Evolutionary conservation across 2,113 vertebrate genomes (phyloP), one percentile per base, ranked within the genome.

Genomic region (Girardinichthys multiradiatus): DNA sequence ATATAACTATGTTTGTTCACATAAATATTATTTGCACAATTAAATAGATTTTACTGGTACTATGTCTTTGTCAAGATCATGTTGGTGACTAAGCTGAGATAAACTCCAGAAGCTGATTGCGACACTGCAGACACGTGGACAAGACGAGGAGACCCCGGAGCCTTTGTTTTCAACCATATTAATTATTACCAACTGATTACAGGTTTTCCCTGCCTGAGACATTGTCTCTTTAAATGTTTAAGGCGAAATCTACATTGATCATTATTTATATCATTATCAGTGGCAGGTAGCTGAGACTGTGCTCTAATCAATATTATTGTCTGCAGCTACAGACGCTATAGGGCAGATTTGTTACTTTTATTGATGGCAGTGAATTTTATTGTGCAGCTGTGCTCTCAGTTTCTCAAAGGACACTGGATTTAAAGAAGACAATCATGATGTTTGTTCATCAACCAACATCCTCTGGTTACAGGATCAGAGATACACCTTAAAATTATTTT

Each of bases 1-100:
- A 95, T 95, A 93, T 91, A 93, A 86, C 89, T 91, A 88, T 91
- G 81, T 71, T 85, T 92, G 76, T 80, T 92, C 92, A 94, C 93
- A 92, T 81, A 77, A 81, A 91, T 90, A 93, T 87, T 90, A 90
- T 86, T 80, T 86, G 84, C 90, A 93, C 87, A 77, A 74, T 77
- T 62, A 88, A 89, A 84, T 84, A 80, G 87, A 91, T 86, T n/a
- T 76, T 88, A 89, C 77, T 69, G 33, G 86, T 73, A 83, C 76
- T 30, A 67, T 83, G 70, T 33, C 75, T 79, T 82, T 77, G 74
- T 70, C 62, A n/a, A 54, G 57, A 80, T 81, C 21, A 78, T 79
- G 68, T 77, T 81, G 84, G 64, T 61, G 31, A 65, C 29, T 77
- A 35, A 64, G 77, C 72, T 57, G 68, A 72, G n/a, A 65, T 75